Conservation (phyloP, 92 coral and sea anemone species). For the Epizoanthus fatuus region DNA sequence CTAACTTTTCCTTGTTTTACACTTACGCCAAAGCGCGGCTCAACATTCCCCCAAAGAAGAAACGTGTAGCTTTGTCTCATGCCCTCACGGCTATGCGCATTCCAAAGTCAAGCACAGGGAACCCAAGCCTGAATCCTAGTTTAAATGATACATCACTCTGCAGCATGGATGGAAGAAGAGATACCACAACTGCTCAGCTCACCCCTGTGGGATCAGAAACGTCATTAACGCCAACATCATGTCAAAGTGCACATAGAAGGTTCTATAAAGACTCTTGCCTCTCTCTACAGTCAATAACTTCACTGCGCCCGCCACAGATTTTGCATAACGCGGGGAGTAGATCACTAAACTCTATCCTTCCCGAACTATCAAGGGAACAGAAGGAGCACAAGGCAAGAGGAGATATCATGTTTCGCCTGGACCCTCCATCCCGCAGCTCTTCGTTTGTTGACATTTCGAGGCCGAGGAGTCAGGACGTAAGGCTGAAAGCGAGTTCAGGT, state of each 20-base stretch:
- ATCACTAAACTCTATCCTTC: constrained; percentile 74
- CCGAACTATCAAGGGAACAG: constrained; percentile 53
- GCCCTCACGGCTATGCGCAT: constrained; percentile 92
- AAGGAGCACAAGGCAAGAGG: constrained; percentile 46
- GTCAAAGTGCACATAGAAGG: constrained; percentile 57
- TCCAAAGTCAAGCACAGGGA: constrained; percentile 59
- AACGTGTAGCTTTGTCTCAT: constrained; percentile 92
- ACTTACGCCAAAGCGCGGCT: constrained; percentile 99
- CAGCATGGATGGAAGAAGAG: constrained; percentile 81
- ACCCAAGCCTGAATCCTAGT: constrained; percentile 35
- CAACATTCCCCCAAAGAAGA: constrained; percentile 90
- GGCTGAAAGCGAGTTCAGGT: background rate
- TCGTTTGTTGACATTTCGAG: constrained; percentile 67
- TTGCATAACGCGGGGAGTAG: constrained; percentile 54
- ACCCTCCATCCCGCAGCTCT: constrained; percentile 73
- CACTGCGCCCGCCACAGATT: constrained; percentile 46
- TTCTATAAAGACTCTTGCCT: constrained; percentile 61
- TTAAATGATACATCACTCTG: constrained; percentile 71
- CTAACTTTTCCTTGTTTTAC: constrained; percentile 95
- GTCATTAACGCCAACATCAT: constrained; percentile 44
- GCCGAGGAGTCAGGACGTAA: constrained; percentile 21
- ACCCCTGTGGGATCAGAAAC: constrained; percentile 37
- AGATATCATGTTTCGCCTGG: constrained; percentile 61
- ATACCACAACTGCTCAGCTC: constrained; percentile 36
- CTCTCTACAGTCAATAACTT: constrained; percentile 67